These are phyloP conservation scores for Enteromius trimaculatus DNA, from an alignment of 2,797 vertebrate genomes.

Conservation along the genomic window DNA sequence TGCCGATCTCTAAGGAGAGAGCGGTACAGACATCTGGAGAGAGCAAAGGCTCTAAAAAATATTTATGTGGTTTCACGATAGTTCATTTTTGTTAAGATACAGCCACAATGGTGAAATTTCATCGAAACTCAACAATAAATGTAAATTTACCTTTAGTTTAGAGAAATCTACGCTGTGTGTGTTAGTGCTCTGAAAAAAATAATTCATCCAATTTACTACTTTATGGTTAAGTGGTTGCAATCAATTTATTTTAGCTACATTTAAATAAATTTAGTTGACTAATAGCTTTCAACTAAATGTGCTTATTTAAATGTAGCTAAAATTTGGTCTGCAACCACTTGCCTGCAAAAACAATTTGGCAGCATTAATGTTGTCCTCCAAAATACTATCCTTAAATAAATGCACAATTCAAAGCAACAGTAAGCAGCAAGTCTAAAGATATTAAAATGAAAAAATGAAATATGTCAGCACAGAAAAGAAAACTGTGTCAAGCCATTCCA, in stretches of 20 bases:
- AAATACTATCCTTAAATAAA: neutral
- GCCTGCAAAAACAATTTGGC: no score
- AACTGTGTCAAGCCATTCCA: slow-evolving; percentile 20
- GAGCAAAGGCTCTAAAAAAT: neutral
- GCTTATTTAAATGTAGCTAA: no score
- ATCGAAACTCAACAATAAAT: neutral
- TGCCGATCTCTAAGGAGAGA: slow-evolving; percentile 30
- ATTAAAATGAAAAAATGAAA: neutral
- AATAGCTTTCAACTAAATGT: no score
- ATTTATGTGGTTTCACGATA: neutral
- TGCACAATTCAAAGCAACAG: neutral
- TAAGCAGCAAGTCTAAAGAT: neutral
- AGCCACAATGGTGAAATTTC: neutral
- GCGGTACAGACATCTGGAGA: slow-evolving; percentile 21
- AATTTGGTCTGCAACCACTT: no score
- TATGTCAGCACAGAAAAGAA: slow-evolving; percentile 4
- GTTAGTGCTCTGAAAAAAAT: no score
- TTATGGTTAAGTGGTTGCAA: no score
- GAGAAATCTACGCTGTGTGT: neutral
- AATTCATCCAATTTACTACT: no score
- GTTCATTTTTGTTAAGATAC: neutral
- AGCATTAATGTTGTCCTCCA: neutral
- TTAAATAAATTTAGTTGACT: no score
- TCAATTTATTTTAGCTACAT: no score
- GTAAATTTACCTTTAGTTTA: neutral